A percentile compares a stretch with the other conserved stretches of the same genome.
Conservation (phyloP, 1,140 invertebrate genomes). For the Cydia pomonella region DNA sequence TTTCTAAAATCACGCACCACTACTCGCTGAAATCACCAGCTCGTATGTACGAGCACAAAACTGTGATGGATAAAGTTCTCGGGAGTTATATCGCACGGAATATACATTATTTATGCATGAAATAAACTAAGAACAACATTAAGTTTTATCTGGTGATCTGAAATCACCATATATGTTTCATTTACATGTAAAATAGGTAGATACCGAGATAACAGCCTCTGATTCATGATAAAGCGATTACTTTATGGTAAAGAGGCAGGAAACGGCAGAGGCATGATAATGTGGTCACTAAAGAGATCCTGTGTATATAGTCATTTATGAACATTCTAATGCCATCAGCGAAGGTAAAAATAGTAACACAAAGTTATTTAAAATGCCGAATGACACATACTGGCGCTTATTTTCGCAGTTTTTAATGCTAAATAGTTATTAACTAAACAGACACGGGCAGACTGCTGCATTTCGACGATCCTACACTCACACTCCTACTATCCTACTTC, state of each 20-base stretch:
- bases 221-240: slow-evolving; percentile 27
- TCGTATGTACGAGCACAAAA: neutral
- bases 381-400: too few relatives aligned
- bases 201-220: slow-evolving; percentile 5
- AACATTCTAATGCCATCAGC: neutral
- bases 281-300: neutral
- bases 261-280: slow-evolving; percentile 23
- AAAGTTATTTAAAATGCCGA: too few relatives aligned
- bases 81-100: neutral
- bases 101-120: neutral
- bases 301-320: neutral
- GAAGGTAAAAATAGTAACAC: neutral
- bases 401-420: too few relatives aligned
- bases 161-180: neutral
- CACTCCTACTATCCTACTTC: too few relatives aligned
- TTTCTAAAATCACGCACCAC: neutral
- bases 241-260: slow-evolving; percentile 24
- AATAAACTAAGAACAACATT: slow-evolving; percentile 25
- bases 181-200: slow-evolving; percentile 19
- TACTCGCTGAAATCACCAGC: neutral
- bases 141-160: slow-evolving; percentile 10
- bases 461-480: too few relatives aligned
- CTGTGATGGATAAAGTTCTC: slow-evolving; percentile 15
- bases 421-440: too few relatives aligned
- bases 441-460: too few relatives aligned